A percentile compares a stretch with the other conserved stretches of the same genome.
phyloP scores from a whole-genome alignment of 92 coral and sea anemone genomes.

The Anthopleura xanthogrammica region DNA sequence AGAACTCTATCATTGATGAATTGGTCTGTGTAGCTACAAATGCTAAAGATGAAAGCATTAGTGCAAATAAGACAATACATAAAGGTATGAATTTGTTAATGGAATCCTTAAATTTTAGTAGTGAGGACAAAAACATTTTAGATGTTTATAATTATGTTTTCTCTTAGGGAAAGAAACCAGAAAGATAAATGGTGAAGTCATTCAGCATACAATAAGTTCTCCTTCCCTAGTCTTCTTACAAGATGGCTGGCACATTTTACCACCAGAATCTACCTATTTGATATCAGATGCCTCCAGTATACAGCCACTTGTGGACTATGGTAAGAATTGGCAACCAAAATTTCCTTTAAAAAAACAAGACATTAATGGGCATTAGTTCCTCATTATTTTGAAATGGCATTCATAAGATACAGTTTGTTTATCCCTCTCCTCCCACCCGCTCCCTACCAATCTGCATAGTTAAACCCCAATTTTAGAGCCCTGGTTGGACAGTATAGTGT shows the following conservation, averaged over 20 bases:
- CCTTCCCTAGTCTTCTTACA: constrained; percentile 11
- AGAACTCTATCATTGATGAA: background rate
- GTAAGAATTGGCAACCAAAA: constrained; percentile 26
- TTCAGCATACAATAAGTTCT: background rate
- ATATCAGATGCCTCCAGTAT: constrained; percentile 64
- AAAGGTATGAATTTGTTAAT: background rate
- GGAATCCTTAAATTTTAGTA: too few species aligned
- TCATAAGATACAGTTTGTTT: too few species aligned
- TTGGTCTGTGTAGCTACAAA: background rate
- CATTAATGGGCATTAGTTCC: too few species aligned
- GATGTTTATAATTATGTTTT: background rate
- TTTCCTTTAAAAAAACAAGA: too few species aligned
- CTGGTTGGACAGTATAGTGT: background rate
- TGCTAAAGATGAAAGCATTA: background rate
- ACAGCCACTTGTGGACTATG: constrained; percentile 56
- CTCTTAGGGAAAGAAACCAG: background rate
- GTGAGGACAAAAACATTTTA: too few species aligned
- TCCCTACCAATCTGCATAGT: too few species aligned
- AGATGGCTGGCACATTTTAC: constrained; percentile 64
- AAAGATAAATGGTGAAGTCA: background rate
- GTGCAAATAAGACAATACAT: background rate
- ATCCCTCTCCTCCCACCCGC: too few species aligned
- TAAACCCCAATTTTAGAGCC: too few species aligned
- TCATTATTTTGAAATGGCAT: too few species aligned
- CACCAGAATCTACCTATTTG: constrained; percentile 64